Conservation (phyloP, 2,113 vertebrate species). For the Amphilophus citrinellus region DNA sequence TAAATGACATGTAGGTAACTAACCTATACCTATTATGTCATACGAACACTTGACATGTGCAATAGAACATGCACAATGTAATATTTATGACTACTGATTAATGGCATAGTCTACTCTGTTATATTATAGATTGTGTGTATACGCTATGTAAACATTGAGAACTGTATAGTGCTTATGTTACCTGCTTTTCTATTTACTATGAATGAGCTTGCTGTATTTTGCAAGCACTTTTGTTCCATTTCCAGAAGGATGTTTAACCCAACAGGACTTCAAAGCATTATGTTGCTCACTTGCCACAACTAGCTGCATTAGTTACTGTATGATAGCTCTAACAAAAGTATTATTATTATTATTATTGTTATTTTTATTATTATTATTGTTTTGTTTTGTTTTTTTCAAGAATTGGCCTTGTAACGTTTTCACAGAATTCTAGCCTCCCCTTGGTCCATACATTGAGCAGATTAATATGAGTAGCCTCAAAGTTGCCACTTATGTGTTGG, state of each 20-base stretch:
- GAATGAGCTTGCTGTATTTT: conserved; percentile 67
- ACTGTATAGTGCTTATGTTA: conserved; percentile 77
- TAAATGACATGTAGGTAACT: conserved; percentile 66
- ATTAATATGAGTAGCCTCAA: conserved; percentile 56
- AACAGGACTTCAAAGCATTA: conserved; percentile 26
- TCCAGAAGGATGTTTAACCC: conserved; percentile 43
- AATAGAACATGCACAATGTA: conserved; percentile 75
- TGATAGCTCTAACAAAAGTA: conserved; percentile 53
- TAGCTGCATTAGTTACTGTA: conserved; percentile 64
- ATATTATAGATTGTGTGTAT: conserved; percentile 78
- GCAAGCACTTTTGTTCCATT: conserved; percentile 56
- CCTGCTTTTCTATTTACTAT: conserved; percentile 71
- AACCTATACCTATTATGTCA: conserved; percentile 67
- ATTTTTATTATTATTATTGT: conserved; percentile 14
- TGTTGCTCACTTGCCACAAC: conserved; percentile 53
- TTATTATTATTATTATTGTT: conserved; percentile 27
- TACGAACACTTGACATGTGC: conserved; percentile 72
- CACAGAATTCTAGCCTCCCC: conserved; percentile 30
- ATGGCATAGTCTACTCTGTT: conserved; percentile 75
- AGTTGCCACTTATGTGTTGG: conserved; percentile 40
- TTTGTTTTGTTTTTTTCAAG: conserved; percentile 7
- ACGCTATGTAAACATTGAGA: conserved; percentile 73
- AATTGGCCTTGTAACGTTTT: conserved; percentile 56
- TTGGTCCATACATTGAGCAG: conserved; percentile 25
- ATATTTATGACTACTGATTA: conserved; percentile 81